Evolutionary conservation across 2,797 vertebrate species (phyloP).

Genomic region (Benthosema pterotum): DNA sequence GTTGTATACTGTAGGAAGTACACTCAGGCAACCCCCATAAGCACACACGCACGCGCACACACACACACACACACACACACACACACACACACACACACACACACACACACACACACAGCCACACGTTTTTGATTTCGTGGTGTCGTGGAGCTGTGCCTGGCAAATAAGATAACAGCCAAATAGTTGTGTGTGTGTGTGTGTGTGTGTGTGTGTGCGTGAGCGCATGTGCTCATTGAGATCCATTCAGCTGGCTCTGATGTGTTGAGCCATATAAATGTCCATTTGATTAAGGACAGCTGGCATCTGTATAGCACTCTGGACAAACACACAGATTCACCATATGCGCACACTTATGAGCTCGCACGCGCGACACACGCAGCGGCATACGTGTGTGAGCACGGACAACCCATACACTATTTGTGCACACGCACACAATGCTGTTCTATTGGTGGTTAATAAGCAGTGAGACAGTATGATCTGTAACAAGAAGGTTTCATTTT

Average conservation of each 20-base stretch:
- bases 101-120: neutral
- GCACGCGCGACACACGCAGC: neutral
- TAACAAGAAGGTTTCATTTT: no score
- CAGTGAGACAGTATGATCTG: no score
- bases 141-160: neutral
- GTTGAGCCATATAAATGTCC: slow-evolving; percentile 38
- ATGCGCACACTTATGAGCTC: neutral
- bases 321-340: neutral
- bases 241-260: slow-evolving; percentile 20
- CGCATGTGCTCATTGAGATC: slow-evolving; percentile 3
- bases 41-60: neutral
- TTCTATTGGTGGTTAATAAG: no score
- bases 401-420: slow-evolving; percentile 1
- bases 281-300: slow-evolving; percentile 53
- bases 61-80: slow-evolving; percentile 22
- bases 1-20: slow-evolving; percentile 55
- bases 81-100: slow-evolving; percentile 10
- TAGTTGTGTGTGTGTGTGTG: neutral
- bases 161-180: slow-evolving; percentile 11
- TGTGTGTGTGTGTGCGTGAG: slow-evolving; percentile 10
- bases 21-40: slow-evolving; percentile 2
- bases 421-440: no score
- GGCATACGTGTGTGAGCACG: neutral
- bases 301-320: slow-evolving; percentile 43
- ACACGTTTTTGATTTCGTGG: slow-evolving; percentile 7